These are phyloP conservation scores for Zaprionus nigranus DNA, from an alignment of 1,140 invertebrate species.

Conservation along the genomic window DNA sequence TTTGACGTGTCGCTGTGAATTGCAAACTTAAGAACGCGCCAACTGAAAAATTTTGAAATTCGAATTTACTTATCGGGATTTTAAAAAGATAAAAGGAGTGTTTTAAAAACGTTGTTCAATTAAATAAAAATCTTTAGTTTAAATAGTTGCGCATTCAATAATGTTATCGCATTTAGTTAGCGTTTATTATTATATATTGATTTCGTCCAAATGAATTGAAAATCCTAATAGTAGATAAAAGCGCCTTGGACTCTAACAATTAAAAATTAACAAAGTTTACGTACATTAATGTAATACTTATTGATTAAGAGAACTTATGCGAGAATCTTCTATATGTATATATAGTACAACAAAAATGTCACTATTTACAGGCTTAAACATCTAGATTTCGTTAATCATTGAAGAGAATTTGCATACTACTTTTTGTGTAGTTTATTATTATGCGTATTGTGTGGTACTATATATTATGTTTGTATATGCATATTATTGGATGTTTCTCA, in stretches of 20 bases:
- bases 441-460: constrained; percentile 33
- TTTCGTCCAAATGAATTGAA: constrained; percentile 61
- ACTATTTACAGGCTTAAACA: constrained; percentile 69
- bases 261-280: constrained; percentile 71
- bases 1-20: background rate
- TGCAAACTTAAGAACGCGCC: background rate
- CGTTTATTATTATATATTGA: constrained; percentile 50
- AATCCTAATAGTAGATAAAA: constrained; percentile 68
- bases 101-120: too few species aligned
- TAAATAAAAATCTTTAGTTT: background rate
- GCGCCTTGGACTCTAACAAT: constrained; percentile 67
- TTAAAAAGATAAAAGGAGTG: background rate
- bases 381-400: constrained; percentile 38
- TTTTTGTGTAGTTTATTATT: constrained; percentile 17
- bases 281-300: constrained; percentile 52
- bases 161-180: constrained; percentile 48
- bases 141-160: constrained; percentile 17
- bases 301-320: constrained; percentile 59
- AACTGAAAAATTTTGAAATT: background rate
- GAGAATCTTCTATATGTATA: constrained; percentile 31
- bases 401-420: constrained; percentile 33
- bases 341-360: constrained; percentile 60
- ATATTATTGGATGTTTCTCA: constrained; percentile 20
- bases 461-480: constrained; percentile 20
- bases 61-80: background rate